Conservation (phyloP, 2,113 vertebrate species). For the Odontophorus gujanensis region DNA sequence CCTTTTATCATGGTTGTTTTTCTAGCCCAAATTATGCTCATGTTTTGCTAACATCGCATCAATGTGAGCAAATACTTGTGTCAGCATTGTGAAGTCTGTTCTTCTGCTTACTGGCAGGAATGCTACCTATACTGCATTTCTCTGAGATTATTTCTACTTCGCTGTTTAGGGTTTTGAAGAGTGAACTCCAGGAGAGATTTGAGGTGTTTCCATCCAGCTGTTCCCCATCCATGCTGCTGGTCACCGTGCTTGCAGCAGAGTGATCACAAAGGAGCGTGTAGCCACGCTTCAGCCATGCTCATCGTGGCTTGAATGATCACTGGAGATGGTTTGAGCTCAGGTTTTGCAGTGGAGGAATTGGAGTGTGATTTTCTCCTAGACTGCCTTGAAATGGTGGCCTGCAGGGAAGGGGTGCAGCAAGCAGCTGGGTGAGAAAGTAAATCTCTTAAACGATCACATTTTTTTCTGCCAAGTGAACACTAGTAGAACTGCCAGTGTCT, state of each 20-base stretch:
- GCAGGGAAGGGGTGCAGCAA: background rate
- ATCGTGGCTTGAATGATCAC: background rate
- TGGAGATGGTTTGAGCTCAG: background rate
- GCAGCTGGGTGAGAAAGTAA: background rate
- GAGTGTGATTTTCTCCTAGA: background rate
- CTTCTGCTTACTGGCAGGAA: conserved; percentile 4
- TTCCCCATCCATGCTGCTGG: background rate
- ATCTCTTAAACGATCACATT: background rate
- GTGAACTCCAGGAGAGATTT: background rate
- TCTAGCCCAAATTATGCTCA: background rate
- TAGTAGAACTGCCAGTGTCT: background rate
- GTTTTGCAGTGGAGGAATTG: background rate
- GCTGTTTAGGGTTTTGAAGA: background rate
- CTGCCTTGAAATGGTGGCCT: background rate
- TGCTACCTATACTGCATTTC: background rate
- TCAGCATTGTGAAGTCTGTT: conserved; percentile 13
- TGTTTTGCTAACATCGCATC: background rate
- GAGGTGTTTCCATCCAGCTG: background rate
- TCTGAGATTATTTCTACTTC: background rate
- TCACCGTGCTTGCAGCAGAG: background rate
- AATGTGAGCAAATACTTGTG: conserved; percentile 5
- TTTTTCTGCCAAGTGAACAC: background rate
- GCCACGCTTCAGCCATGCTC: background rate
- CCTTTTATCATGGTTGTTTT: background rate
- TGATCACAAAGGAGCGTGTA: background rate